Evolutionary conservation across 2,113 vertebrate species (phyloP).

Genomic region (Erpornis zantholeuca): DNA sequence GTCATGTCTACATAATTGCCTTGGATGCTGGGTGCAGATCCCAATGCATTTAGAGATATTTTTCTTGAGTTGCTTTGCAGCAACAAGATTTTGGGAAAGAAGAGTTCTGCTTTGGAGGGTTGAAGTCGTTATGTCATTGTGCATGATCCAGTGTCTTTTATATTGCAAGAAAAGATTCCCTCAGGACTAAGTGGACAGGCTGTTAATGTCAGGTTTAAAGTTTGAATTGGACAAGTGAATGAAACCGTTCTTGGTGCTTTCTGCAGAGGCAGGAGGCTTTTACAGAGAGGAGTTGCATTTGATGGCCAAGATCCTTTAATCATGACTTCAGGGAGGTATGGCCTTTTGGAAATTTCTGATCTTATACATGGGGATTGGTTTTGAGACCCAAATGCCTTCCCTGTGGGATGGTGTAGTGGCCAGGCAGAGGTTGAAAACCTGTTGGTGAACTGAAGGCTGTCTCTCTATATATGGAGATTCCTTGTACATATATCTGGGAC

Average conservation of each 20-base stretch:
- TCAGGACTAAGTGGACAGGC: neutral
- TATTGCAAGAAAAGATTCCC: neutral
- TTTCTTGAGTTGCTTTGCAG: neutral
- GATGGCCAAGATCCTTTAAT: neutral
- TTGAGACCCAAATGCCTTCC: neutral
- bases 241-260: neutral
- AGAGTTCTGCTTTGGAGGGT: neutral
- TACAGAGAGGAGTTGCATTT: neutral
- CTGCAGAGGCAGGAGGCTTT: neutral
- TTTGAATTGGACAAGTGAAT: neutral
- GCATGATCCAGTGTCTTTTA: neutral
- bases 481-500: neutral
- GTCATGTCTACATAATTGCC: neutral
- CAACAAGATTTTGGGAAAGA: neutral
- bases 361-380: neutral
- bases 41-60: neutral
- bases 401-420: neutral
- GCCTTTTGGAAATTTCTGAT: neutral
- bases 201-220: neutral
- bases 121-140: neutral
- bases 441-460: neutral
- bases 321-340: neutral
- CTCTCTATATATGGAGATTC: neutral
- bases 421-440: neutral
- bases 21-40: neutral